Evolutionary conservation across 35 echinoderm and acorn worm species (phyloP).

Genomic region (Ophiothrix spiculata): DNA sequence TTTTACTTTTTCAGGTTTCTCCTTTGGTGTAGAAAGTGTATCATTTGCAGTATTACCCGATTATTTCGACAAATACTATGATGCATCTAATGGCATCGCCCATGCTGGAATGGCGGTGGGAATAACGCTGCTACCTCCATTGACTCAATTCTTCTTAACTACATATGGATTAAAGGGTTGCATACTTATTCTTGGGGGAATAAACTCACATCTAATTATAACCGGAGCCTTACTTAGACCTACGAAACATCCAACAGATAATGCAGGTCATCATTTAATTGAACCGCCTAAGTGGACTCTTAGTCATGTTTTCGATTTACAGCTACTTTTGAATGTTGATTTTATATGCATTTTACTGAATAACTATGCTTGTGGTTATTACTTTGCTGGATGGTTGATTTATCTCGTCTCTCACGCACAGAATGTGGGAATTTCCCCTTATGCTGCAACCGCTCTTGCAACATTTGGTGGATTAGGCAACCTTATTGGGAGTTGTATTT

Average conservation of each 20-base stretch:
- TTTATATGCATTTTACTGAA: background rate
- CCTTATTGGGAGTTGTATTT: background rate
- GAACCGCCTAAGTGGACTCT: background rate
- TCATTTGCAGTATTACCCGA: background rate
- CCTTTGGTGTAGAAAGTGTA: background rate
- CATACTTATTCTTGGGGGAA: background rate
- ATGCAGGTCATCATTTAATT: background rate
- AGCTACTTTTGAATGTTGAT: background rate
- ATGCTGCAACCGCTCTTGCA: background rate
- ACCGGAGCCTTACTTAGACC: background rate
- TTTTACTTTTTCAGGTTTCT: background rate
- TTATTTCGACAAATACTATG: background rate
- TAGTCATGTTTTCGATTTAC: background rate
- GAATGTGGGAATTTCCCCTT: background rate
- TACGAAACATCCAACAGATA: background rate
- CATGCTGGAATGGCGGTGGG: background rate
- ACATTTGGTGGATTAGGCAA: background rate
- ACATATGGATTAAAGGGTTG: background rate
- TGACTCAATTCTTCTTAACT: background rate
- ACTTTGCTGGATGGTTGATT: background rate
- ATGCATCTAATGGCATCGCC: background rate
- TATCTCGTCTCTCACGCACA: background rate
- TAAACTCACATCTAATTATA: background rate
- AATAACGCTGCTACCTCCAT: background rate
- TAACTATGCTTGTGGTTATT: background rate